Evolutionary conservation across 1,140 invertebrate species (phyloP), one percentile per base, ranked within the genome.

Genomic region (Sinonovacula constricta): DNA sequence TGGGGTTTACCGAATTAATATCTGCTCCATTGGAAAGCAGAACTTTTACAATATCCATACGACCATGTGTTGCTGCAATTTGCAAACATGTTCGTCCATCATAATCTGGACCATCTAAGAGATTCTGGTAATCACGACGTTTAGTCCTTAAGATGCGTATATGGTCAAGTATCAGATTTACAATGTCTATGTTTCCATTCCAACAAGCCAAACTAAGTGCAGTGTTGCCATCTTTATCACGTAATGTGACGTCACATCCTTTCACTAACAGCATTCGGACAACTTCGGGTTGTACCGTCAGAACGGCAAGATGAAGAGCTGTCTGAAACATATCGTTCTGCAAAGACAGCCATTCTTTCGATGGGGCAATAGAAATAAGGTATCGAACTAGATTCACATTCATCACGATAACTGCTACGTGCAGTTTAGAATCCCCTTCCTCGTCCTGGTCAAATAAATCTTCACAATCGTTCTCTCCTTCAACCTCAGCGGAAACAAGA

Each of bases 81-180:
- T 87, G 85, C 10, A 84, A 65, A 87, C 95, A 96, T 82, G 93
- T 94, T 91, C 95, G 93, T 87, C 95, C 95, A 88, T 94, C 93
- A 90, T 95, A 95, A 88, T 96, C 96, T 87, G 93, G 93, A 85
- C 95, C 93, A 82, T 96, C 94, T 24, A 96, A 90, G 81, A 86
- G 71, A 45, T 85, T 39, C n/a, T 75, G 60, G 49, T 86, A 82
- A 56, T 63, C 39, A 45, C 81, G 78, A 36, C 70, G 53, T 0
- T 63, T 36, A 15, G 83, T 70, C 60, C 85, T 83, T 26, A 71
- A 56, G 28, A 83, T 79, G 15, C 59, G 54, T 2, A 95, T 89
- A 0, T 94, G 92, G 39, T 93, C 92, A 0, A 94, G 93, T 1
- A 96, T 91, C 2, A 94, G 93, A 53, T 91, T 92, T 0, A 94